These are phyloP conservation scores for Parazoanthus darwini DNA, from an alignment of 92 coral and sea anemone genomes.

Conservation along the genomic window DNA sequence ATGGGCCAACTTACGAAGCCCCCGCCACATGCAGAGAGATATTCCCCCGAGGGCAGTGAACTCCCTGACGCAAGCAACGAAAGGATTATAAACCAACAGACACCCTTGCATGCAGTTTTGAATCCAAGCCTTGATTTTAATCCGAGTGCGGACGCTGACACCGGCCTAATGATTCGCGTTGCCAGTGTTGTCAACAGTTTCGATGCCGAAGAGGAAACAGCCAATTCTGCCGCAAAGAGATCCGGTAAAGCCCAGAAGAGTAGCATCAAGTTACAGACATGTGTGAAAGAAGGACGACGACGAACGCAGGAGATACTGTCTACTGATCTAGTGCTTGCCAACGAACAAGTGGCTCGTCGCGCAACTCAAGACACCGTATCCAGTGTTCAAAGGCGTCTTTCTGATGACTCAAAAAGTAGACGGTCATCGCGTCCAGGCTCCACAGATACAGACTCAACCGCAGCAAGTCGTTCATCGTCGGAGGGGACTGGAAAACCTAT, in stretches of 20 bases:
- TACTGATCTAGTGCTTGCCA: slow-evolving; percentile 38
- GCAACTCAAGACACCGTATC: slow-evolving; percentile 25
- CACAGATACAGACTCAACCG: slow-evolving; percentile 10
- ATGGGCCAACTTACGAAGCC: neutral
- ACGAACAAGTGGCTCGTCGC: slow-evolving; percentile 31
- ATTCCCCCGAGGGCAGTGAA: slow-evolving; percentile 44
- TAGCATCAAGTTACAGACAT: slow-evolving; percentile 42
- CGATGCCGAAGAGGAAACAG: slow-evolving; percentile 11
- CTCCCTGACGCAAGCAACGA: slow-evolving; percentile 28
- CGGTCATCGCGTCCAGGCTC: slow-evolving; percentile 20
- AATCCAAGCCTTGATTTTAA: neutral
- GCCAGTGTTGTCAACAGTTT: slow-evolving; percentile 36
- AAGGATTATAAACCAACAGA: slow-evolving; percentile 6
- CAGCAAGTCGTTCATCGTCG: slow-evolving; percentile 47
- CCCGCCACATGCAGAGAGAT: slow-evolving; percentile 30
- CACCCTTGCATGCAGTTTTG: neutral
- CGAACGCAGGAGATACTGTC: slow-evolving; percentile 38
- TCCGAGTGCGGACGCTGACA: neutral
- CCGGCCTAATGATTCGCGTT: slow-evolving; percentile 36
- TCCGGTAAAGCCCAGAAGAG: slow-evolving; percentile 15
- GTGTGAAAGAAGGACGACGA: slow-evolving; percentile 39
- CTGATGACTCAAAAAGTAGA: slow-evolving; percentile 10
- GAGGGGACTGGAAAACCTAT: slow-evolving; percentile 54
- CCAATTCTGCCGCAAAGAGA: neutral
- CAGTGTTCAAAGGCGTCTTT: neutral